phyloP scores from a whole-genome alignment of 2,113 vertebrate species.

The Tamias sibiricus region DNA sequence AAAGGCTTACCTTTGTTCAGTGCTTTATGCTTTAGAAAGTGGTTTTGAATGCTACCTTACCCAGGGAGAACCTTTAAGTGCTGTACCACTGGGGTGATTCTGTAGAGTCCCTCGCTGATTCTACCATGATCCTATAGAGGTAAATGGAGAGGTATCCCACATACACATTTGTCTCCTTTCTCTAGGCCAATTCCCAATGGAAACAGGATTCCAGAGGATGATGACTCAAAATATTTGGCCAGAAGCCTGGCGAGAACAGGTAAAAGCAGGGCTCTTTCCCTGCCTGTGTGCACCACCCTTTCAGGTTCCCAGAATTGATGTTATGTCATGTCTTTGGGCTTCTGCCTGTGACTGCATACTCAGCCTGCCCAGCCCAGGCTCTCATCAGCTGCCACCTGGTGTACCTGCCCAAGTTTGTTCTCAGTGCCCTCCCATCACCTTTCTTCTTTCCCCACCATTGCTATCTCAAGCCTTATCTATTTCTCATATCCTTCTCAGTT shows the following conservation, averaged over 20 bases:
- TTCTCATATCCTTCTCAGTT: not conserved
- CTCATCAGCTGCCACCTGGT: not conserved
- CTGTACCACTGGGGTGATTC: not conserved
- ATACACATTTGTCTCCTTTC: not conserved
- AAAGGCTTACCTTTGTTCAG: not conserved
- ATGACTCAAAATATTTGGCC: constrained; percentile 43
- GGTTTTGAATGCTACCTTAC: not conserved
- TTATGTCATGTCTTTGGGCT: not conserved
- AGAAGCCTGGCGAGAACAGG: not conserved
- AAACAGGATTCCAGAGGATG: constrained; percentile 27
- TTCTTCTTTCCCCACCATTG: not conserved
- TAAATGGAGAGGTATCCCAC: not conserved
- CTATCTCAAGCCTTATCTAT: not conserved
- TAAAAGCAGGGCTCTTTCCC: not conserved
- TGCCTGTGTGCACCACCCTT: not conserved
- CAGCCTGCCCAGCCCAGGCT: not conserved
- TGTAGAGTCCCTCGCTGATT: not conserved
- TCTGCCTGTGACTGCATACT: not conserved
- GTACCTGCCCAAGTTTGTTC: not conserved
- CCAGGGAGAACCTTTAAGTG: not conserved
- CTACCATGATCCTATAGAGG: not conserved
- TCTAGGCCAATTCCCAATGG: not conserved
- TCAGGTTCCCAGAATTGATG: not conserved
- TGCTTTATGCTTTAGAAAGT: not conserved
- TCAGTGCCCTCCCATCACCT: not conserved